Evolutionary conservation across 2,797 vertebrate species (phyloP), one percentile per base, ranked within the genome.

Genomic region (Lagodon rhomboides): DNA sequence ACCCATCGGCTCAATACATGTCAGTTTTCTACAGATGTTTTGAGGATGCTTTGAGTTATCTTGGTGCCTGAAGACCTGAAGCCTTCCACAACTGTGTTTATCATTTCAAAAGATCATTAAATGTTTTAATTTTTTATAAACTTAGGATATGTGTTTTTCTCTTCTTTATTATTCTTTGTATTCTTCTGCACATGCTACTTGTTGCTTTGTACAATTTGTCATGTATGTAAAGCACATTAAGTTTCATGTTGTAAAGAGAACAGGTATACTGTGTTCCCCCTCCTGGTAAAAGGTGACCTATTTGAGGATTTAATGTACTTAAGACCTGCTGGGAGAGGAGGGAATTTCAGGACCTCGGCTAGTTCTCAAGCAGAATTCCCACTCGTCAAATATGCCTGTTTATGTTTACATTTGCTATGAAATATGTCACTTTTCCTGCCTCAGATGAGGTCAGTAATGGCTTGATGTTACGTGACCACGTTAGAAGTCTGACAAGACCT

Each of bases 321-420:
- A 20, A 59, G 4, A 70, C 44, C 61, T 43, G 43, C 44, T 61
- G 22, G 7, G 12, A 38, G 16, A 68, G 38, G 11, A 73, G 20
- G 25, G 16, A 23, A 49, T 62, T 81, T 86, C 78, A 87, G 76
- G 74, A 86, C 67, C 82, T 34, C 62, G 77, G 51, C 58, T 78
- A 80, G 78, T 83, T 88, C 70, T 77, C 18, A 66, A 16, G 17
- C 34, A 54, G 22, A 41, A 34, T 44, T 70, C 18, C 20, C 12
- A 38, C 34, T 70, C 56, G 18, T 30, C 15, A 83, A 62, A 69
- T 55, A 70, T 75, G 41, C 9, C 20, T 46, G 17, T 66, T 64
- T 60, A 38, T 62, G 49, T 75, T 75, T 30, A 54, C 13, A 68
- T 68, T 47, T 56, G 56, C 34, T 63, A n/a, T 51, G 50, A 55